Base-by-base conservation (phyloP, 1,140 invertebrate genomes). In the Drosophila navojoa region DNA sequence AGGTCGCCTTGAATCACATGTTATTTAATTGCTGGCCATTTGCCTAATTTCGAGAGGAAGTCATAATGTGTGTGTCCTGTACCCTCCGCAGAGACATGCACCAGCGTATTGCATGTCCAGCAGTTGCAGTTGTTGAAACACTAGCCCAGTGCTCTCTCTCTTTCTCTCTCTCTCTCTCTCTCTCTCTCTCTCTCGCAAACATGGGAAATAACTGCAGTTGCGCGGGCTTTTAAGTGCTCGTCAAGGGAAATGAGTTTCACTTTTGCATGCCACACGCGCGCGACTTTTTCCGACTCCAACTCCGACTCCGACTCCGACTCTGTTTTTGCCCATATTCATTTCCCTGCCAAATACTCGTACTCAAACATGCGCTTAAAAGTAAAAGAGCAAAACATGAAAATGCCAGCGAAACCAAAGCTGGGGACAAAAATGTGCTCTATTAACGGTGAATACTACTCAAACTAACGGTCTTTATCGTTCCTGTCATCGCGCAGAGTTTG, bases 201-300 rank as follows among this genome's bases (percentile, higher is more conserved):
- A 86, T 70, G 82, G 70, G 49, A 73, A 87, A 87, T 86, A 89
- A 82, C 82, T 86, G 82, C 79, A 89, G 64, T 73, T 71, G 62
- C 44, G 84, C 76, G 81, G 64, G 68, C 82, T 81, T 85, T 87
- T 69, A 71, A 87, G 82, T 79, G 72, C 71, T 60, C 66, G 52
- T 57, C 64, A 52, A 19, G 66, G 59, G 75, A 59, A 76, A 86
- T 72, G 58, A 62, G 58, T 71, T 71, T 62, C 61, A 64, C 22
- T 54, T 81, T 87, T 79, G 82, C 82, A 86, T 86, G 84, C 82
- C 59, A 42, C 82, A 86, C 82, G 82, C 79, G 82, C 79, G 73
- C 66, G 29, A 29, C 38, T 50, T 57, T 64, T 27, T 22, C 29
- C 35, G 32, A 35, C 32, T 35, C 32, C 9, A 1, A n/a, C n/a